A percentile compares a stretch with the other conserved stretches of the same genome.
These are phyloP conservation scores for Apocrypta bakeri DNA, from an alignment of 1,140 invertebrate species.

Conservation along the genomic window DNA sequence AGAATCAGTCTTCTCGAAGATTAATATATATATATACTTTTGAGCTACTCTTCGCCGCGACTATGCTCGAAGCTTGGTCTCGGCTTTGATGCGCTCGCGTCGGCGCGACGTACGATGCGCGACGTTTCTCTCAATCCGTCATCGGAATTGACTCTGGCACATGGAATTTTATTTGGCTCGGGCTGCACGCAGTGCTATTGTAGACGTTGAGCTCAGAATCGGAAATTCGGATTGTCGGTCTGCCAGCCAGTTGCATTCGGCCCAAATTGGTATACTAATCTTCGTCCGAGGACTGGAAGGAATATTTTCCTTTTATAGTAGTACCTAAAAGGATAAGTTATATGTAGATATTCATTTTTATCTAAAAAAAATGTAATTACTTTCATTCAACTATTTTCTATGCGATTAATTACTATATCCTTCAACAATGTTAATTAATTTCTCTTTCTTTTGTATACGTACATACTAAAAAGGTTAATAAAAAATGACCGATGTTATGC, in stretches of 20 bases:
- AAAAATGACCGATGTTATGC: not conserved
- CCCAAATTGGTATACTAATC: slow-evolving; percentile 92
- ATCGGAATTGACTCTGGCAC: slow-evolving; percentile 44
- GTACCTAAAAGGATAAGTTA: slow-evolving; percentile 76
- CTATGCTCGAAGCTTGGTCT: slow-evolving; percentile 17
- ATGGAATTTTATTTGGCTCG: slow-evolving; percentile 38
- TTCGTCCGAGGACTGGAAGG: slow-evolving; percentile 85
- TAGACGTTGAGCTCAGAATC: slow-evolving; percentile 55
- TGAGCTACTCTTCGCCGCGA: slow-evolving; percentile 1
- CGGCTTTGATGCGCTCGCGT: not conserved
- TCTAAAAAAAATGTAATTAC: not conserved
- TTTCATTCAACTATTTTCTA: not conserved
- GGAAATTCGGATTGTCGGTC: slow-evolving; percentile 81
- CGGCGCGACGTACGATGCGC: not conserved
- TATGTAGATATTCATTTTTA: not conserved
- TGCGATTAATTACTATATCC: not conserved
- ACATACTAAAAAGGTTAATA: not conserved
- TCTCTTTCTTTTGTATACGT: not conserved
- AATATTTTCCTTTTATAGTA: slow-evolving; percentile 91
- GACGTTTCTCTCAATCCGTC: slow-evolving; percentile 18
- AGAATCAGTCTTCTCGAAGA: slow-evolving; percentile 44
- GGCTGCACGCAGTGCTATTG: slow-evolving; percentile 13
- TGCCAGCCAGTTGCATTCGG: slow-evolving; percentile 84
- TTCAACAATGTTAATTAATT: not conserved
- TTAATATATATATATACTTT: slow-evolving; percentile 17